A percentile compares a stretch with the other conserved stretches of the same genome.
These are phyloP conservation scores for Hemithea aestivaria DNA, from an alignment of 2,888 invertebrate genomes.

Conservation along the genomic window DNA sequence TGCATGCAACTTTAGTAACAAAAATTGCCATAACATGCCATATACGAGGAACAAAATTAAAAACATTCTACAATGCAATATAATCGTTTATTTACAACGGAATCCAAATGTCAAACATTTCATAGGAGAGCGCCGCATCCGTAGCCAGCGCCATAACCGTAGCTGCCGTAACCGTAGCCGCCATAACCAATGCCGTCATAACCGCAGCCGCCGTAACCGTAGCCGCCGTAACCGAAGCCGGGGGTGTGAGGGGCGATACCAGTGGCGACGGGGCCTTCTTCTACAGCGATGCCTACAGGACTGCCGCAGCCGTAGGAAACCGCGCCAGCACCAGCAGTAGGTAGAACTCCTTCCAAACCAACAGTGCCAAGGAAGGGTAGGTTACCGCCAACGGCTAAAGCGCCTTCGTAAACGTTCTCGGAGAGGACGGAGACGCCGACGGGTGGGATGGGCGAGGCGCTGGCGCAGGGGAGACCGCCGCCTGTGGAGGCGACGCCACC, in stretches of 20 bases:
- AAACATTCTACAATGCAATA: no score
- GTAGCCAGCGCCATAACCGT: neutral
- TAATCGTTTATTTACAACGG: no score
- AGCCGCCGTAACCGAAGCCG: neutral
- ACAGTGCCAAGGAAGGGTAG: no score
- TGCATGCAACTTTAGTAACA: no score
- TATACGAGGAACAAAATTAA: no score
- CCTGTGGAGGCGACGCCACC: slow-evolving; percentile 16
- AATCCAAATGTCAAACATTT: no score
- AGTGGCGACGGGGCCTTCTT: neutral
- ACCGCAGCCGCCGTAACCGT: neutral
- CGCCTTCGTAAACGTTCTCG: slow-evolving; percentile 19
- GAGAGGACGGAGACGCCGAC: slow-evolving; percentile 22
- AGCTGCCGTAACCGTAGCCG: neutral
- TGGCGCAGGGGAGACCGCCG: slow-evolving; percentile 20
- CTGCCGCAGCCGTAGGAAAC: neutral
- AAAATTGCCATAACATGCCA: no score
- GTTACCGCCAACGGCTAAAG: no score
- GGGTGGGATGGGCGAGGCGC: slow-evolving; percentile 24
- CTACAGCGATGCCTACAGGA: neutral
- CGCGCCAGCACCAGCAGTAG: neutral
- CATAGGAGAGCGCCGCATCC: no score
- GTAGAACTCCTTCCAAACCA: neutral
- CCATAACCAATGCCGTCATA: neutral
- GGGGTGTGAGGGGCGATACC: neutral